A percentile compares a stretch with the other conserved stretches of the same genome.
phyloP scores from a whole-genome alignment of 2,797 vertebrate species.

The Momotus momota region DNA sequence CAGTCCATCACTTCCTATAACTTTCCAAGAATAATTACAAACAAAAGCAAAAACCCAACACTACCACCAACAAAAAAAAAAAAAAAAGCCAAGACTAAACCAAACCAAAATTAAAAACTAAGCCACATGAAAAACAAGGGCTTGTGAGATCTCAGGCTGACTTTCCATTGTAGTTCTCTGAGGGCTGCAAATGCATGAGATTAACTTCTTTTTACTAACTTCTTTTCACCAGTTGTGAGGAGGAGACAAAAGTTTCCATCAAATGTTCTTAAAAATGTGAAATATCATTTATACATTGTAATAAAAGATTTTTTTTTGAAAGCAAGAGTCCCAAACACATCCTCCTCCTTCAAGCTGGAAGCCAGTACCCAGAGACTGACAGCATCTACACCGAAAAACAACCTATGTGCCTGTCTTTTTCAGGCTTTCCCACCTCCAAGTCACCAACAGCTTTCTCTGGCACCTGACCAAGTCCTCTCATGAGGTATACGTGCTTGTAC shows the following conservation, averaged over 20 bases:
- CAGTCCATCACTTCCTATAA: fast-evolving
- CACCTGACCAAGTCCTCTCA: background rate
- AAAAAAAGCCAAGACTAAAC: no score
- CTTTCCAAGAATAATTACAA: background rate
- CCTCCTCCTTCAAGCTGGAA: background rate
- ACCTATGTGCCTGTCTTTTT: background rate
- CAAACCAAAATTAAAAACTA: no score
- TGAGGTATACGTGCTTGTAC: background rate
- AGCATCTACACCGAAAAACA: background rate
- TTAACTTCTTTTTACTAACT: background rate
- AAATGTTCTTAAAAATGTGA: background rate
- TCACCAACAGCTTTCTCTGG: background rate
- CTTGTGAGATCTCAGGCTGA: background rate
- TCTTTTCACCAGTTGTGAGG: background rate
- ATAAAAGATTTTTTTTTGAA: background rate
- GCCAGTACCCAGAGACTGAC: background rate
- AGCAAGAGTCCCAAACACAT: background rate
- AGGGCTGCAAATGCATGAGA: background rate
- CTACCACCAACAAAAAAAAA: no score
- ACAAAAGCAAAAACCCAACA: background rate
- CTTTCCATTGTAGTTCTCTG: background rate
- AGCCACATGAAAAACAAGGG: background rate
- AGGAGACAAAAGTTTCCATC: background rate
- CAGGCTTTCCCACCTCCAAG: background rate
- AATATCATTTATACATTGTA: background rate